Base-by-base conservation (phyloP, 2,888 invertebrate genomes). In the Drosophila putrida region DNA sequence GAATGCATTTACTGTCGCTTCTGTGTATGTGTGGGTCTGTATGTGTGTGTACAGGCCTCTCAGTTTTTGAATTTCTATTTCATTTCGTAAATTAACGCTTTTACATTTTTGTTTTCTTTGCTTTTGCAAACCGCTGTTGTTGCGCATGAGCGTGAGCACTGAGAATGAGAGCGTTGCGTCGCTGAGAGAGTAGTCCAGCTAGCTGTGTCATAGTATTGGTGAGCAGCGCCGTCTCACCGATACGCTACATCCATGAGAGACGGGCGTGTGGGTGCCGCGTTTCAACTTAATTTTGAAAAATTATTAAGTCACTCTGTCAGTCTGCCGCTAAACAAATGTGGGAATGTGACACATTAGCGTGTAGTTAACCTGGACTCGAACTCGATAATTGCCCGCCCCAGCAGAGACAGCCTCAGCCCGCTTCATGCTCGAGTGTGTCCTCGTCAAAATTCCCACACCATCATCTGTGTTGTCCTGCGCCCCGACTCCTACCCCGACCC, bases 341-440 rank as follows among this genome's bases (percentile, higher is more conserved):
- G 81, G 83, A 83, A 81, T 70, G 66, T 73, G 78, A 65, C 75
- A 75, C 75, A 82, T 79, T 81, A 78, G 70, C 67, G 53, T 68
- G 59, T 54, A 63, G 71, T 80, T 75, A 75, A 78, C 80, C 73
- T 71, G 51, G 57, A 62, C 64, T 58, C 71, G 70, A 78, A 55
- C 69, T 61, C 67, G 50, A 71, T 78, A 73, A 82, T 76, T 80
- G 70, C 44, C 78, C 75, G 61, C 46, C 51, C 53, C 66, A 64
- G 55, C 38, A 55, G 62, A 47, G 41, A 31, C 43, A 47, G 41
- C 27, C 43, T 39, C 43, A 51, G 66, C 80, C 72, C 75, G 79
- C 82, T 87, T 81, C 82, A 81, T 82, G 84, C 72, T 78, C 81
- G 87, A 82, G 68, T 82, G 79, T 73, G 70, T 87, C 80, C 84